These are phyloP conservation scores for Megalurothrips usitatus DNA, from an alignment of 2,888 invertebrate genomes.

Conservation along the genomic window DNA sequence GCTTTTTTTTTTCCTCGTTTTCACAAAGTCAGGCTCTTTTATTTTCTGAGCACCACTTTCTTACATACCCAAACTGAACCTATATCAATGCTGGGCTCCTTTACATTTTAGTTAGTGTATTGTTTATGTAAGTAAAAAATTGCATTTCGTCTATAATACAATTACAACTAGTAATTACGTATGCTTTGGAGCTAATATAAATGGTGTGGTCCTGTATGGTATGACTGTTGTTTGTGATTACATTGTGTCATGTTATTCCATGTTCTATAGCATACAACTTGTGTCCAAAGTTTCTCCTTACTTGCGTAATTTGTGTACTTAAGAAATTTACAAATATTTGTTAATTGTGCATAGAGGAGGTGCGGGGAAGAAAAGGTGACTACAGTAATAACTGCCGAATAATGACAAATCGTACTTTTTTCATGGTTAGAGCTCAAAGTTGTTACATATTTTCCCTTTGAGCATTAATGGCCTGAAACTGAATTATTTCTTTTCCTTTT, in stretches of 20 bases:
- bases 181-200: background rate
- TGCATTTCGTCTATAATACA: background rate
- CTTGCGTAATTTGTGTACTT: background rate
- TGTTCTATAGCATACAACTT: background rate
- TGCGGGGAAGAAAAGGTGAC: background rate
- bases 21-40: too few species aligned
- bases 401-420: background rate
- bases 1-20: too few species aligned
- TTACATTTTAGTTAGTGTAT: slow-evolving; percentile 13
- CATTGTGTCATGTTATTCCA: background rate
- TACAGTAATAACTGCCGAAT: background rate
- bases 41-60: too few species aligned
- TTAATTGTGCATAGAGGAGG: background rate
- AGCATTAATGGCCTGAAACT: background rate
- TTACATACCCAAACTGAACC: too few species aligned
- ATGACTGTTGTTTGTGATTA: background rate
- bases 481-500: too few species aligned
- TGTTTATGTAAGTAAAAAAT: background rate
- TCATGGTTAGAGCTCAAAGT: background rate
- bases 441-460: background rate
- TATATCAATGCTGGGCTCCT: background rate
- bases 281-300: background rate
- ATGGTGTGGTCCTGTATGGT: background rate
- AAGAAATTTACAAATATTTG: background rate
- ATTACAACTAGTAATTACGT: background rate